These are phyloP conservation scores for Tragulus kanchil DNA, from an alignment of 2,113 vertebrate genomes.

Conservation along the genomic window DNA sequence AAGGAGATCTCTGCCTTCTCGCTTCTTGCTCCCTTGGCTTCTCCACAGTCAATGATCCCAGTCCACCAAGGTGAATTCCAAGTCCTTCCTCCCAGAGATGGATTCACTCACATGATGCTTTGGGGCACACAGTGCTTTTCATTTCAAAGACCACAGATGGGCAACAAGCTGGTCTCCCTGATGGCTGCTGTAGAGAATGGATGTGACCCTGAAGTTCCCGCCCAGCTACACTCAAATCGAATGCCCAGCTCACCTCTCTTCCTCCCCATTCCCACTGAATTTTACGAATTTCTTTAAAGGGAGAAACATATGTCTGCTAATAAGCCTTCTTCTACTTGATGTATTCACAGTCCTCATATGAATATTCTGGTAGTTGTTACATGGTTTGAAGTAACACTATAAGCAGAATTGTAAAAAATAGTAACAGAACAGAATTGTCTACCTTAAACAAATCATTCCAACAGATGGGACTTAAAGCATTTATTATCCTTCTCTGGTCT, in stretches of 20 bases:
- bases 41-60: background rate
- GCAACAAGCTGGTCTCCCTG: background rate
- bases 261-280: background rate
- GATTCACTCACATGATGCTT: rapidly evolving
- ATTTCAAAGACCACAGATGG: background rate
- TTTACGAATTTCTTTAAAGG: background rate
- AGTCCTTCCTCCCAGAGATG: background rate
- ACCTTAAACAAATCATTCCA: conserved; percentile 67
- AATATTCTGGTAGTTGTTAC: background rate
- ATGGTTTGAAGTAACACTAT: conserved; percentile 34
- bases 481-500: conserved; percentile 69
- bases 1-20: background rate
- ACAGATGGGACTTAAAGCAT: conserved; percentile 72
- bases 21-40: background rate
- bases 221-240: background rate
- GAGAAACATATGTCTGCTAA: conserved; percentile 1
- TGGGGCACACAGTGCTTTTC: background rate
- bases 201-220: background rate
- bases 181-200: background rate
- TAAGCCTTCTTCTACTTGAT: background rate
- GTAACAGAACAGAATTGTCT: conserved; percentile 70
- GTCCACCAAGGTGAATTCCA: background rate
- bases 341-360: background rate
- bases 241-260: background rate
- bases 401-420: conserved; percentile 52